Evolutionary conservation across 2,888 invertebrate genomes (phyloP).

Genomic region (Empis livida): DNA sequence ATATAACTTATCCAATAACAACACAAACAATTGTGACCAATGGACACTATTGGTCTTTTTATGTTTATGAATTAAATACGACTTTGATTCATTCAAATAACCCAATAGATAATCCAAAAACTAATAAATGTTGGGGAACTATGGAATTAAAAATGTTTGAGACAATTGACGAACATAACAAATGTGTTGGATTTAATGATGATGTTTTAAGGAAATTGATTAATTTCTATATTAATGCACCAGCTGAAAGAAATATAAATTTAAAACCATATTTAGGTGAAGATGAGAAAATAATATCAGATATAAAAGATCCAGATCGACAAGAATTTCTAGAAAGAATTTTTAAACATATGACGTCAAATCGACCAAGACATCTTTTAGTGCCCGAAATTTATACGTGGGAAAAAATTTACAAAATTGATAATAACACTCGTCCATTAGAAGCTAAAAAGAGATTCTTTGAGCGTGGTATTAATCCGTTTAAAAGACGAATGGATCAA

Average conservation of each 20-base stretch:
- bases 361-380: constrained; percentile 48
- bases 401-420: constrained; percentile 71
- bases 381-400: constrained; percentile 62
- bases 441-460: constrained; percentile 59
- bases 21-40: constrained; percentile 83
- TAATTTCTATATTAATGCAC: constrained; percentile 59
- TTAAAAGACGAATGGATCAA: constrained; percentile 50
- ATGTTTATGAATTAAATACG: constrained; percentile 87
- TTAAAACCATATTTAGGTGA: constrained; percentile 61
- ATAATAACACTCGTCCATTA: constrained; percentile 51
- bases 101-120: constrained; percentile 49
- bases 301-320: constrained; percentile 54
- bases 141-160: constrained; percentile 61
- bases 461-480: constrained; percentile 50
- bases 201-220: constrained; percentile 59
- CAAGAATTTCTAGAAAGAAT: constrained; percentile 54
- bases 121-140: constrained; percentile 72
- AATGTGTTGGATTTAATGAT: constrained; percentile 67
- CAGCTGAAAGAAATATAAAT: constrained; percentile 45
- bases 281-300: constrained; percentile 41
- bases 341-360: constrained; percentile 56
- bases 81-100: constrained; percentile 49
- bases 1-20: constrained; percentile 79
- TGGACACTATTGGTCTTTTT: constrained; percentile 76
- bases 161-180: constrained; percentile 49